Percentiles rank a stretch among this genome's conserved stretches.
Evolutionary conservation across 2,113 vertebrate genomes (phyloP).

Genomic region (Cyprinodon variegatus): DNA sequence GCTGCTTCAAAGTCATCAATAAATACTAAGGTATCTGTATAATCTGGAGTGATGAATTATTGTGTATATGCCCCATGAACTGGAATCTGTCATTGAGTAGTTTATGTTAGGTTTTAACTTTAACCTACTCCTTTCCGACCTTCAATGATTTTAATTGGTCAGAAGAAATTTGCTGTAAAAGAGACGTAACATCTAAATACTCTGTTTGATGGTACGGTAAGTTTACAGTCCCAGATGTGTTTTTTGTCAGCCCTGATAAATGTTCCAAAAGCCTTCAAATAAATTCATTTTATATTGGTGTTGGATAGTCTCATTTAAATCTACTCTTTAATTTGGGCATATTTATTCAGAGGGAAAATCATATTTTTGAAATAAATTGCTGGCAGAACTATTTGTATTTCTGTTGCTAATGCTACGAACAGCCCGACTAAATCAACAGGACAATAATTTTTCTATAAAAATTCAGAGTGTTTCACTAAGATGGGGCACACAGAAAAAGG

Average conservation of each 20-base stretch:
- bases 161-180: neutral
- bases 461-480: too few relatives aligned
- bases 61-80: neutral
- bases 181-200: neutral
- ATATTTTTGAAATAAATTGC: neutral
- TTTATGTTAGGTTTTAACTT: neutral
- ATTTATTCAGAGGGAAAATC: neutral
- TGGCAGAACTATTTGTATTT: neutral
- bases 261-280: neutral
- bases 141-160: neutral
- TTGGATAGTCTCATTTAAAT: neutral
- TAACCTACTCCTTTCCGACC: neutral
- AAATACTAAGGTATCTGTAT: conserved; percentile 67
- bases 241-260: neutral
- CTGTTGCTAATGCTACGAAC: neutral
- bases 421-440: neutral
- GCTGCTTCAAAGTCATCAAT: conserved; percentile 76
- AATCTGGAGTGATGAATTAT: conserved; percentile 37
- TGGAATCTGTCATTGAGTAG: neutral
- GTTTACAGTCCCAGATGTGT: neutral
- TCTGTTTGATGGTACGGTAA: neutral
- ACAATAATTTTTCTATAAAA: neutral
- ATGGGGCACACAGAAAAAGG: neutral
- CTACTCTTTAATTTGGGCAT: neutral
- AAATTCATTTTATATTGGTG: neutral